Evolutionary conservation across 2,888 invertebrate species (phyloP), one percentile per base, ranked within the genome.

Genomic region (Crioceris asparagi): DNA sequence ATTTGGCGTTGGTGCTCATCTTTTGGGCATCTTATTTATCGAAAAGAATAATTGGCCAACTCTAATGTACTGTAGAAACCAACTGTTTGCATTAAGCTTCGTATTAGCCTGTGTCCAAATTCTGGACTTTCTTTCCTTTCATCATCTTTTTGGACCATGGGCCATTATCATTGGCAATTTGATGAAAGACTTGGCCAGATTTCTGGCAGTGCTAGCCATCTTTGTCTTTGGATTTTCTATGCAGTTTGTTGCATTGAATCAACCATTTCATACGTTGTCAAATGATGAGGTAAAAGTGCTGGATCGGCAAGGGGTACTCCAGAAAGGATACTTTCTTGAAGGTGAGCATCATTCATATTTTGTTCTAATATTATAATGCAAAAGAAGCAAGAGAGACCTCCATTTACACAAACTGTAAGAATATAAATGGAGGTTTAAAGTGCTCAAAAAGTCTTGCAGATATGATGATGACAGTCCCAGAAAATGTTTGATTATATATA

Each of bases 61-160:
- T 0, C 62, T 88, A 45, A 80, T 98, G 67, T 98, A 94, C 67
- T 79, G 93, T 51, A 76, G 97, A 44, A 99, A 99, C 68, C 96
- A 98, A 65, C 77, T 97, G 59, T 91, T 98, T 59, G 97, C 96
- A 0, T 70, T 96, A 57, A 88, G 93, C 38, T 84, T 98, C 62
- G 74, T 99, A 43, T 71, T 96, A 54, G 93, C 94, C 37, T 98
- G 97, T 68, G 93, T 98, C 32, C 94, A 97, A 68, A 90, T 97
- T 56, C 71, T 97, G 57, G 92, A 93, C 69, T 99, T 98, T 64
- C 70, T 99, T 32, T 96, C 96, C 16, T 98, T 99, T 63, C 98
- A 99, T 66, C 93, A 98, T 67, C 74, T 99, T 14, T 99, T 99
- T 62, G 98, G 98, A 31, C 98, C 98, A 0, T 99, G 98, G 98